Evolutionary conservation across 92 coral and sea anemone species (phyloP), one percentile per base, ranked within the genome.

Genomic region (Epizoanthus rinbou): DNA sequence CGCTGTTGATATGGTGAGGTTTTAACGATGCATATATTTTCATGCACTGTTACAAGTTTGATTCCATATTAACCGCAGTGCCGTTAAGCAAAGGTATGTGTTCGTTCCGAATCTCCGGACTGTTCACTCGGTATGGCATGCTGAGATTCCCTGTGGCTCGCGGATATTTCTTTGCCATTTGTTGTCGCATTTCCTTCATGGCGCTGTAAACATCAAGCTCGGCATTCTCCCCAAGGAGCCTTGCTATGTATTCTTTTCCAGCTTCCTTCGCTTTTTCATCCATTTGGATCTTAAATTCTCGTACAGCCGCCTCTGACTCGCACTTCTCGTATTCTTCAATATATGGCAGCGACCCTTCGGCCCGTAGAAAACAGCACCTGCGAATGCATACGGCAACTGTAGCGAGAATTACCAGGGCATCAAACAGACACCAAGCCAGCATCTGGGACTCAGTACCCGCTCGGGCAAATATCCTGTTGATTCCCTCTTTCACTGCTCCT

Each of bases 241-340:
- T 33, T 8, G n/a, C 41, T 22, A 88, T 86, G 47, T 35, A 79
- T 14, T 79, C 70, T 57, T 85, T 47, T 9, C 91, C 91, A 39
- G 71, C 85, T 56, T 64, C 67, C 23, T 71, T 47, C 11, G 92
- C 92, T 33, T 75, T 63, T 73, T 74, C 25, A 23, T 75, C 63
- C 80, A 89, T 80, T 52, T 76, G 25, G 23, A 58, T 45, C 24
- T 71, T 85, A 23, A 89, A 80, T 53, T 60, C 84, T 4, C 45
- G 86, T 16, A 75, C 89, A n/a, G 89, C 92, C 5, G 92, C 83
- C 73, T 85, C 63, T 0, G 92, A 87, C 57, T 89, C 92, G 0
- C 85, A 84, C 47, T 73, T 73, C 14, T 75, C 78, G 80, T 88
- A 88, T 45, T 84, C 83, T 0, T 88, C 88, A 39, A 85, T 52